These are phyloP conservation scores for Hyposoter dolosus DNA, from an alignment of 2,888 invertebrate genomes.

Conservation along the genomic window DNA sequence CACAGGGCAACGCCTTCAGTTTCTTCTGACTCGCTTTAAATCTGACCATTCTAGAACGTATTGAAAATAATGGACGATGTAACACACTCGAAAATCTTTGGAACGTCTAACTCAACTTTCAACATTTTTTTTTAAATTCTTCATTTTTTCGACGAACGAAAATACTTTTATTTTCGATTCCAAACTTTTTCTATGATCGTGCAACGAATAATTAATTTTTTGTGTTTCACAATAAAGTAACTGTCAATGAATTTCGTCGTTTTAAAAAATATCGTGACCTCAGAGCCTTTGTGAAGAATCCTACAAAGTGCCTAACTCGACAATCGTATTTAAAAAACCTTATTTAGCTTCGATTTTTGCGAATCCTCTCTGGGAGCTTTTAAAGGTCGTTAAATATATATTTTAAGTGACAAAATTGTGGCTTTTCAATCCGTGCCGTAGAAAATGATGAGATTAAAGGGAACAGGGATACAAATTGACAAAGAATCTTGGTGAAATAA, in stretches of 20 bases:
- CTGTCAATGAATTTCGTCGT: background rate
- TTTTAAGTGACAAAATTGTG: background rate
- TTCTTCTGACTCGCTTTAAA: constrained; percentile 39
- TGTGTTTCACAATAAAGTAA: background rate
- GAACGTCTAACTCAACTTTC: background rate
- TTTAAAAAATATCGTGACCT: background rate
- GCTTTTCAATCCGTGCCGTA: background rate
- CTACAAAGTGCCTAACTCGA: background rate
- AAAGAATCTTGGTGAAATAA: background rate
- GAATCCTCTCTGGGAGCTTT: background rate
- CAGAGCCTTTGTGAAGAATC: background rate
- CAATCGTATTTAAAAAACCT: background rate
- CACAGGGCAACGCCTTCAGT: constrained; percentile 54
- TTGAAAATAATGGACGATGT: background rate
- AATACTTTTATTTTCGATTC: background rate
- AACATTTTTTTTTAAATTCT: background rate
- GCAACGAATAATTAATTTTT: background rate
- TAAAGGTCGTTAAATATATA: background rate
- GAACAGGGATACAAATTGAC: background rate
- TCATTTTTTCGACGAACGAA: background rate
- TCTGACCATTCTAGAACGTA: constrained; percentile 50
- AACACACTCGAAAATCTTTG: too few species aligned
- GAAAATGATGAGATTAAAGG: background rate
- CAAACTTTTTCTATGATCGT: background rate
- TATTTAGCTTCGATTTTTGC: background rate